Conservation (phyloP, 2,888 invertebrate species). For the Sturmia bella region DNA sequence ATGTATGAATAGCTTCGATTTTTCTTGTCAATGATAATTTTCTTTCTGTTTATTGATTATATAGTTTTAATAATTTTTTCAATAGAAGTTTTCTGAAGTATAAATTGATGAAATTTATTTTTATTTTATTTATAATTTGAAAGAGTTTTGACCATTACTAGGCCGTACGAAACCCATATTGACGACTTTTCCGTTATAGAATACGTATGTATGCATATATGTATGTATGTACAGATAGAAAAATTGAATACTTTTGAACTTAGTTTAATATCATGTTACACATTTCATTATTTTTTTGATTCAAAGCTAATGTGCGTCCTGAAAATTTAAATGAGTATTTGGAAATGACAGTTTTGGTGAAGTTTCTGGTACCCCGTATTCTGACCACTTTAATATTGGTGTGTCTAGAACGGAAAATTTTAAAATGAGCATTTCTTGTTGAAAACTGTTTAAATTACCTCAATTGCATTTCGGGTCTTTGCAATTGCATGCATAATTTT, state of each 20-base stretch:
- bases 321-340: slow-evolving; percentile 84
- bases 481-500: slow-evolving; percentile 89
- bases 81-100: too few relatives aligned
- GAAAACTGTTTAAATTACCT: slow-evolving; percentile 82
- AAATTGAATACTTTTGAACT: not conserved
- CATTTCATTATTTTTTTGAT: slow-evolving; percentile 90
- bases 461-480: slow-evolving; percentile 85
- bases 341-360: slow-evolving; percentile 74
- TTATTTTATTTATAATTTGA: too few relatives aligned
- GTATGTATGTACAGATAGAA: too few relatives aligned
- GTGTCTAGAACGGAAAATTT: slow-evolving; percentile 83
- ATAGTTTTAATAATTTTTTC: too few relatives aligned
- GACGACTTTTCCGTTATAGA: too few relatives aligned
- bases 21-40: too few relatives aligned
- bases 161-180: too few relatives aligned
- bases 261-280: slow-evolving; percentile 83
- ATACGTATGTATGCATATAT: too few relatives aligned
- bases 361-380: slow-evolving; percentile 82
- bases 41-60: too few relatives aligned
- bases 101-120: too few relatives aligned
- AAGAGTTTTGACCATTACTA: too few relatives aligned
- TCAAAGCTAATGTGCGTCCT: slow-evolving; percentile 88
- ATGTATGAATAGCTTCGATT: too few relatives aligned
- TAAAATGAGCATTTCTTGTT: not conserved
- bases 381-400: slow-evolving; percentile 86